Evolutionary conservation across 1,140 invertebrate species (phyloP), one percentile per base, ranked within the genome.

Genomic region (Drosophila mauritiana): DNA sequence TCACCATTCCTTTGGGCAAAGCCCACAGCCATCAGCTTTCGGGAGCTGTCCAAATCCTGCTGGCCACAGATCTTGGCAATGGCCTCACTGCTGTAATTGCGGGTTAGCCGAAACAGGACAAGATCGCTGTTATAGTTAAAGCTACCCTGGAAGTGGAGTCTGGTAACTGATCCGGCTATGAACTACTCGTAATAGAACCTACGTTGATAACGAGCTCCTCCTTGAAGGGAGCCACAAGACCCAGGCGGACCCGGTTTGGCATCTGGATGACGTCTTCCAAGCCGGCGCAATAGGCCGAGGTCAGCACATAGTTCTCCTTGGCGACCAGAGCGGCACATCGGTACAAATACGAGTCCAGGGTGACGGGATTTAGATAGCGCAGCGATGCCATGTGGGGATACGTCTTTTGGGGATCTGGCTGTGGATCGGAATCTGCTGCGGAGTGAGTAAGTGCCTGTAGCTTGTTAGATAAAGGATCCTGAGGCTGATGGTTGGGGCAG

Each of bases 331-430:
- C 64, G 27, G 46, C 42, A n/a, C 56, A 67, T 25, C 27, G 20
- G 10, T 27, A 45, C 0, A 13, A 4, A 8, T 13, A 37, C 3
- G 12, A 37, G 36, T 59, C 46, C 4, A 37, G 0, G 10, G 15
- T 6, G 0, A 2, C 6, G 0, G 20, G 0, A 13, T 2, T 22
- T 0, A 22, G 11, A 34, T 59, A 67, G 1, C 17, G 31, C 5
- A 67, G 27, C 1, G 46, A 11, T 10, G 20, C 39, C 17, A 61
- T 0, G 40, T 67, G 56, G 11, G 15, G 27, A 43, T 59, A 67
- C 0, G 3, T 7, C 17, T 12, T 11, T n/a, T 31, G 20, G 5
- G 17, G 7, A 46, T 55, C 11, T 4, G n/a, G 20, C 12, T 11
- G 22, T 4, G 6, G 17, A 1, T 43, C 15, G 12, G 12, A 13